Evolutionary conservation across 1,140 invertebrate genomes (phyloP).

Genomic region (Chrysomallon squamiferum): DNA sequence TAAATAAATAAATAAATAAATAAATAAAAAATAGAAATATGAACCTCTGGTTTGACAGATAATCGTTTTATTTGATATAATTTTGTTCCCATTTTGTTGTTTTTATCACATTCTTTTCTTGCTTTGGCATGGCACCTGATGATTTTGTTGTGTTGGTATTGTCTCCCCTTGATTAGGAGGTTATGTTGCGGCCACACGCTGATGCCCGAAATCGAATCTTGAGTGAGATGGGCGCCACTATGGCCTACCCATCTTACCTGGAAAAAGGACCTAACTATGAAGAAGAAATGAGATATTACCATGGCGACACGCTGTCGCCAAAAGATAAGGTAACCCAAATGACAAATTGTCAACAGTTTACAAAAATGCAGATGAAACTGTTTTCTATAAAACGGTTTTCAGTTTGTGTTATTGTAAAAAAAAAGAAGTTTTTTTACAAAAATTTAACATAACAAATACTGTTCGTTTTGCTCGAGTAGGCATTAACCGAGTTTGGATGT

Average conservation of each 20-base stretch:
- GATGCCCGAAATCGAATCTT: conserved; percentile 41
- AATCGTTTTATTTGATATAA: too few relatives aligned
- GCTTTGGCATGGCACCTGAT: conserved; percentile 2
- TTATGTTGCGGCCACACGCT: conserved; percentile 28
- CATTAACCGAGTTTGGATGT: too few relatives aligned
- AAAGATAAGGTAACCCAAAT: conserved; percentile 49
- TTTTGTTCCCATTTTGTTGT: not conserved
- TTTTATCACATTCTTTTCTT: conserved; percentile 3
- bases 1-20: too few relatives aligned
- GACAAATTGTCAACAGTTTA: too few relatives aligned
- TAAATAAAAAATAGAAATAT: too few relatives aligned
- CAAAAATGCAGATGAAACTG: too few relatives aligned
- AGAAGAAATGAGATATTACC: conserved; percentile 58
- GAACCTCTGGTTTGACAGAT: too few relatives aligned
- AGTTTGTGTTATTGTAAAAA: not conserved
- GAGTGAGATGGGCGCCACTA: conserved; percentile 46
- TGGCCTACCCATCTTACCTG: conserved; percentile 56
- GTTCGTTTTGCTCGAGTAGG: too few relatives aligned
- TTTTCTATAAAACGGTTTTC: not conserved
- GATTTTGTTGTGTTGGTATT: conserved; percentile 9
- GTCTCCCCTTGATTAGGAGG: conserved; percentile 35
- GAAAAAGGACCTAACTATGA: conserved; percentile 56
- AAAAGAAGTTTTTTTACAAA: not conserved
- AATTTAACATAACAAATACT: too few relatives aligned
- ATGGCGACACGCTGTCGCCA: conserved; percentile 54